Evolutionary conservation across 2,113 vertebrate species (phyloP), one percentile per base, ranked within the genome.

Genomic region (Motacilla tschutschensis): DNA sequence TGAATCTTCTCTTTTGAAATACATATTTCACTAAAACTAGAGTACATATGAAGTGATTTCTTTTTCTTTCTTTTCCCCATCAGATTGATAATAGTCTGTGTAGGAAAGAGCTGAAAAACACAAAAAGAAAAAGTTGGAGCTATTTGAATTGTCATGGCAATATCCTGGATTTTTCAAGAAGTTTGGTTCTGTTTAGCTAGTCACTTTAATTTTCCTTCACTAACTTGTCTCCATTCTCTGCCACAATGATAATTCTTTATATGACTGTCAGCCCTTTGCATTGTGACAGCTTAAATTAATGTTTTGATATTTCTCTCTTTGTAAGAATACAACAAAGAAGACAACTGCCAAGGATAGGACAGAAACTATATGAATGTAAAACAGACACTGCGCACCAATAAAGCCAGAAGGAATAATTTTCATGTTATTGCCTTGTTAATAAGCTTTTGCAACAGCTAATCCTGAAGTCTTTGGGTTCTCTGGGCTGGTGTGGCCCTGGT

Each of bases 271-370:
- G 95, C 87, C 80, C 67, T 96, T 94, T 92, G 64, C 93, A 96
- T 95, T 96, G 91, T 96, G 97, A 95, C 93, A 96, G 77, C 82
- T 90, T 94, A 96, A 97, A 96, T 96, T 97, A 96, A 92, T 96
- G 95, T 96, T 97, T 96, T 96, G 95, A 96, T 96, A 95, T 91
- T 93, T 95, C 59, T 93, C 40, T 79, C 90, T 94, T 94, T 95
- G 87, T 95, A 96, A 95, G 88, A 96, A 96, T 78, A 88, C 92
- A 96, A 96, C 91, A 96, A 96, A 95, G 89, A 93, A 89, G 94
- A 96, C 66, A 95, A 96, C 88, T 95, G 92, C 84, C 93, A 96
- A 94, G 91, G 89, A 95, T 89, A 94, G 93, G 91, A 95, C 88
- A 94, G 78, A 88, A 92, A 80, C 84, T 95, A 84, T 80, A 82